These are phyloP conservation scores for Mugil cephalus DNA, from an alignment of 2,113 vertebrate genomes.

Conservation along the genomic window DNA sequence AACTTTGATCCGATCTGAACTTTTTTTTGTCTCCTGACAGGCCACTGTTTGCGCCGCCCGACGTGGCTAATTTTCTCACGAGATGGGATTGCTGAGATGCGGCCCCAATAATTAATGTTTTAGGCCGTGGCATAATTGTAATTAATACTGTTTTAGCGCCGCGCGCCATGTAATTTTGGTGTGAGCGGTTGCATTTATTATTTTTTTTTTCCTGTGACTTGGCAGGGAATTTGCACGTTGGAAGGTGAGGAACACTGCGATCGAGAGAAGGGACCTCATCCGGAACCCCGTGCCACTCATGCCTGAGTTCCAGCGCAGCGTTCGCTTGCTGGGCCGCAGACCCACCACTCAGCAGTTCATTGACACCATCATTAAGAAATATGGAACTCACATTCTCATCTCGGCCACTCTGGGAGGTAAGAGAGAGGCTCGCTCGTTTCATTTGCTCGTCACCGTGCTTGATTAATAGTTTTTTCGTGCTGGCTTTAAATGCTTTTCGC, in stretches of 20 bases:
- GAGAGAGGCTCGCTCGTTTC: slow-evolving; percentile 58
- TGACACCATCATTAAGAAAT: slow-evolving; percentile 99
- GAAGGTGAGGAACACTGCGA: slow-evolving; percentile 99
- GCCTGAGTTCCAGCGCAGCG: slow-evolving; percentile 98
- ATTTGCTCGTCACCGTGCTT: slow-evolving; percentile 25
- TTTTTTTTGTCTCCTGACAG: slow-evolving; percentile 11
- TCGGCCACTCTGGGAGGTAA: slow-evolving; percentile 99
- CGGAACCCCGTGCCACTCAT: slow-evolving; percentile 96
- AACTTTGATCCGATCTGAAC: slow-evolving; percentile 2
- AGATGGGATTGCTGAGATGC: slow-evolving; percentile 8
- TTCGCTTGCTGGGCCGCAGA: slow-evolving; percentile 95
- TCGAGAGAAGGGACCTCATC: slow-evolving; percentile 95
- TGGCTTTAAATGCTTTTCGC: slow-evolving; percentile 18
- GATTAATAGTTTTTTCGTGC: slow-evolving; percentile 35
- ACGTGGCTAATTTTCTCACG: slow-evolving; percentile 11
- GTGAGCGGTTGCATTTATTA: slow-evolving; percentile 10
- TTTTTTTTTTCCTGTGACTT: slow-evolving; percentile 11
- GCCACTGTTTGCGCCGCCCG: slow-evolving; percentile 4
- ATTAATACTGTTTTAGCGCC: slow-evolving; percentile 7
- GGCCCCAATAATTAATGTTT: slow-evolving; percentile 1
- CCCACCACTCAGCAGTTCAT: slow-evolving; percentile 98
- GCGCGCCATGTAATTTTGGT: not conserved
- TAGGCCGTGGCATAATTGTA: not conserved
- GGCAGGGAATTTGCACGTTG: slow-evolving; percentile 99
- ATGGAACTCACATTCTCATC: slow-evolving; percentile 99